These are phyloP conservation scores for Tachina lurida DNA, from an alignment of 2,888 invertebrate genomes.

Conservation along the genomic window DNA sequence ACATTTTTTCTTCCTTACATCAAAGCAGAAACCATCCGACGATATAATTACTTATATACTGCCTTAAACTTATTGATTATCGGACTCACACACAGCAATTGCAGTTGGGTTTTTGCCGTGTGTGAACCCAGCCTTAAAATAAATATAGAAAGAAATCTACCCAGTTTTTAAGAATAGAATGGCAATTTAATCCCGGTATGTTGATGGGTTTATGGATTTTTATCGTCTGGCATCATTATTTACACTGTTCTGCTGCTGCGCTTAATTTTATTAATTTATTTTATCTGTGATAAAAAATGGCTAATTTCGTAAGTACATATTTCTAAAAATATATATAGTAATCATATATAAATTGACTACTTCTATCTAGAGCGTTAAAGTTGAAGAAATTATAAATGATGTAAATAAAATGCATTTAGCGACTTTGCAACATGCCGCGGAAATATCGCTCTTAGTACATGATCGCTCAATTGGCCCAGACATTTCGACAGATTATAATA, in stretches of 20 bases:
- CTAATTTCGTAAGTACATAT: slow-evolving; percentile 51
- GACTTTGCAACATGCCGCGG: slow-evolving; percentile 74
- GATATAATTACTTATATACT: no score
- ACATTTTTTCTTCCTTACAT: no score
- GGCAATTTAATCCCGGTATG: neutral
- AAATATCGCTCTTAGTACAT: slow-evolving; percentile 75
- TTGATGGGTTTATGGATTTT: neutral
- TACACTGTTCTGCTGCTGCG: neutral
- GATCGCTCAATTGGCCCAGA: slow-evolving; percentile 78
- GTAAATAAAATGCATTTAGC: slow-evolving; percentile 70
- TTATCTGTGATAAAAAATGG: slow-evolving; percentile 13
- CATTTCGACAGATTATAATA: slow-evolving; percentile 43
- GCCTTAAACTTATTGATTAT: no score
- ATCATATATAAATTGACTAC: neutral
- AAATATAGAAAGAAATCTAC: no score
- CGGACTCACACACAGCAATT: no score
- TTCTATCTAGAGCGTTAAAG: slow-evolving; percentile 26
- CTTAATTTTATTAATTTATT: slow-evolving; percentile 1
- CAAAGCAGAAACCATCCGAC: no score
- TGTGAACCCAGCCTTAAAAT: no score
- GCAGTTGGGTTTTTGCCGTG: no score
- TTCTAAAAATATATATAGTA: neutral
- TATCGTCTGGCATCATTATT: neutral
- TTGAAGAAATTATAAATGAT: slow-evolving; percentile 67
- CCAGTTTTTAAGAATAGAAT: neutral